Percentiles rank a stretch among this genome's conserved stretches.
Evolutionary conservation across 2,113 vertebrate genomes (phyloP).

Genomic region (Rhynchomys soricoides): DNA sequence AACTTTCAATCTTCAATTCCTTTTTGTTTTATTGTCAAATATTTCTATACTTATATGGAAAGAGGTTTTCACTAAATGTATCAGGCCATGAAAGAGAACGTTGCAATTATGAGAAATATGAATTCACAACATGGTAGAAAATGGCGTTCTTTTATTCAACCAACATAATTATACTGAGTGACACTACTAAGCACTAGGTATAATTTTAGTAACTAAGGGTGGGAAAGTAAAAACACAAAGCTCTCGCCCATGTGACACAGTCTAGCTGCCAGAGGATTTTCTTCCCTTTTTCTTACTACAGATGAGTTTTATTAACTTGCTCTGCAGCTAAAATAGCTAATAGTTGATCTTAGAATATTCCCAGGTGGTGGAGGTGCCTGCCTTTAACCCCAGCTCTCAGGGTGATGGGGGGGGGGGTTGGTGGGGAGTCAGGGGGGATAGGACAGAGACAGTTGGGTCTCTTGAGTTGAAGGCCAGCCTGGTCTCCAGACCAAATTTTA

Average conservation of each 20-base stretch:
- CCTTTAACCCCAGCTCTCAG: no score
- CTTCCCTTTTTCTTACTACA: constrained; percentile 19
- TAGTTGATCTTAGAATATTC: not conserved
- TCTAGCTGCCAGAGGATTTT: not conserved
- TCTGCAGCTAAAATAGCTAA: constrained; percentile 22
- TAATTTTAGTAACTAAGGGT: not conserved
- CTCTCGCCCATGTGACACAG: not conserved
- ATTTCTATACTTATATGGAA: not conserved
- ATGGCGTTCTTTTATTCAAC: not conserved
- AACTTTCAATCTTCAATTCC: constrained; percentile 32
- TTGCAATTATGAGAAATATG: not conserved
- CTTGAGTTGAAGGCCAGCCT: not conserved
- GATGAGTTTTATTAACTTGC: not conserved
- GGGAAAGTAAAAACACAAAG: not conserved
- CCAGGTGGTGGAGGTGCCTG: no score
- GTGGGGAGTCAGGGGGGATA: no score
- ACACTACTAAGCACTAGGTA: not conserved
- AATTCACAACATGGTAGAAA: constrained; percentile 14
- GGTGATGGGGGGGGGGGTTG: no score
- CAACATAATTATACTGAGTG: not conserved
- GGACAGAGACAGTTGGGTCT: not conserved
- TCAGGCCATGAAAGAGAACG: not conserved
- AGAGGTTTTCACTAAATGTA: not conserved
- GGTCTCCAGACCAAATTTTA: not conserved
- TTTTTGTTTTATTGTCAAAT: not conserved